A percentile compares a stretch with the other conserved stretches of the same genome.
phyloP scores from a whole-genome alignment of 2,113 vertebrate species.

The Boleophthalmus pectinirostris region DNA sequence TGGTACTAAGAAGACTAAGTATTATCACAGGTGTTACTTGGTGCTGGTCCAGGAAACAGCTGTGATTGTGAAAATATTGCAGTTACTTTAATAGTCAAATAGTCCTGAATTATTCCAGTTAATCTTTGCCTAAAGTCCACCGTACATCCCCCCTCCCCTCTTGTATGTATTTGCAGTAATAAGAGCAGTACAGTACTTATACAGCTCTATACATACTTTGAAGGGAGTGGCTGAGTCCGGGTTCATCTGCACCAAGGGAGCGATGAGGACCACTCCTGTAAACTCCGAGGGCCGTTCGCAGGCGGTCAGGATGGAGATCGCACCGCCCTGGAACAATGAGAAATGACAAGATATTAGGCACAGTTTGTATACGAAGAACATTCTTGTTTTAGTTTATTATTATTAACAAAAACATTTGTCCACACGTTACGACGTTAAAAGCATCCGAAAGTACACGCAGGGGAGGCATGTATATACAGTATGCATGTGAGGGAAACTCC shows the following conservation, averaged over 20 bases:
- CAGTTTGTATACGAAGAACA: background rate
- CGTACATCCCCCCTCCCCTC: background rate
- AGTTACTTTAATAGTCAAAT: no score
- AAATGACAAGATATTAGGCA: background rate
- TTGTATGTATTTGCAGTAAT: background rate
- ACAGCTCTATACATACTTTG: slow-evolving; percentile 78
- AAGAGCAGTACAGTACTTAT: background rate
- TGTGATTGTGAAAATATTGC: no score
- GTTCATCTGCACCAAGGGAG: slow-evolving; percentile 88
- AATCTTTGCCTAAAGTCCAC: no score
- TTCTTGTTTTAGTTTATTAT: no score
- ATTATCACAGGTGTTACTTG: no score
- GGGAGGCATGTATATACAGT: no score
- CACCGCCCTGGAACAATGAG: slow-evolving; percentile 84
- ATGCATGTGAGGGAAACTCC: no score
- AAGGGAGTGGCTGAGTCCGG: slow-evolving; percentile 91
- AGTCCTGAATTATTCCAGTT: no score
- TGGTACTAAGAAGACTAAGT: no score
- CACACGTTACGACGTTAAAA: background rate
- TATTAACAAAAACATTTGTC: background rate
- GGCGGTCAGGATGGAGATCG: slow-evolving; percentile 88
- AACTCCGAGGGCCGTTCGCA: slow-evolving; percentile 86
- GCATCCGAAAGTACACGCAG: no score
- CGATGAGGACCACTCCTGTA: slow-evolving; percentile 88
- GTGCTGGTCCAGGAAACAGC: no score